Conservation (phyloP, 1,140 invertebrate species). For the Sitobion miscanthi region DNA sequence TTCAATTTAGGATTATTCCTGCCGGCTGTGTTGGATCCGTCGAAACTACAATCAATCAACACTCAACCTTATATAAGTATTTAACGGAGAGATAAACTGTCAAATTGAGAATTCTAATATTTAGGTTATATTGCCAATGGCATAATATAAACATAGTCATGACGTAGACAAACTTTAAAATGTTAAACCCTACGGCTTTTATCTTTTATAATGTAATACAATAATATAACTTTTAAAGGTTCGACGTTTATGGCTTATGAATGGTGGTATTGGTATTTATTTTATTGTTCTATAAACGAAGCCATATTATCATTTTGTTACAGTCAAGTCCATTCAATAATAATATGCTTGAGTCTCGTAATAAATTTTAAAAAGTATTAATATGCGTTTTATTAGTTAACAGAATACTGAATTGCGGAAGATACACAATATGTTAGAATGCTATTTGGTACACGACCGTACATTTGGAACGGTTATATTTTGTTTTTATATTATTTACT, state of each 20-base stretch:
- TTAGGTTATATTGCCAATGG: not conserved
- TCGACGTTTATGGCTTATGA: not conserved
- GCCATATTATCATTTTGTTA: not conserved
- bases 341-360: not conserved
- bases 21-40: not conserved
- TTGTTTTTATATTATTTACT: not conserved
- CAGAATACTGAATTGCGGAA: not conserved
- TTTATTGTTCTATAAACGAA: slow-evolving; percentile 1
- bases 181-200: not conserved
- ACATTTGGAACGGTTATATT: not conserved
- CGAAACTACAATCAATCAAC: not conserved
- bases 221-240: not conserved
- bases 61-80: not conserved
- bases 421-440: not conserved
- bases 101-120: not conserved
- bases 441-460: not conserved
- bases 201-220: slow-evolving; percentile 2
- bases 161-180: not conserved
- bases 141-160: not conserved
- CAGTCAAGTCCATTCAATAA: not conserved
- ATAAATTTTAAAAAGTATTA: slow-evolving; percentile 15
- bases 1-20: not conserved
- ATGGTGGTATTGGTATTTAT: not conserved
- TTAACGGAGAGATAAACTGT: not conserved
- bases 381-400: not conserved